Base-by-base conservation (phyloP, 2,888 invertebrate genomes). In the Andrena haemorrhoa region DNA sequence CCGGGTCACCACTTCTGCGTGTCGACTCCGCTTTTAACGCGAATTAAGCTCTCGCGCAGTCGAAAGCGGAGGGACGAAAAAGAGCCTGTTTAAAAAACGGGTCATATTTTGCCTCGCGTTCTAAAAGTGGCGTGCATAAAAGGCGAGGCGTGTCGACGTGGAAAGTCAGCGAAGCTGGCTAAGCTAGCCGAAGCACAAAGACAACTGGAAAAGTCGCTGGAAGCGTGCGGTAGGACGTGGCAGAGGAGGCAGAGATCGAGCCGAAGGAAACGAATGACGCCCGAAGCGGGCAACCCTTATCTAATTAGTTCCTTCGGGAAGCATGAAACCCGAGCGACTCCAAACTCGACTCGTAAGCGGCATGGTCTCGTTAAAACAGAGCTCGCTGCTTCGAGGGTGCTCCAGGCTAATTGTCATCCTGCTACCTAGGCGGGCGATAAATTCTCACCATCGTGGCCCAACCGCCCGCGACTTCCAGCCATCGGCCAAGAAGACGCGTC, bases 281-380 rank as follows among this genome's bases (percentile, higher is more conserved):
- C 80, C 35, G 69, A 74, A 86, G 71, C 80, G 83, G 72, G 76
- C 72, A 74, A 82, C 80, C 80, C 80, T 85, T 87, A 82, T 87
- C 89, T 89, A 88, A 88, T 88, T 88, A 89, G 80, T 89, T 74
- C 72, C 82, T 82, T 64, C 58, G 70, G 76, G 72, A 61, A 88
- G 85, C 78, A 78, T 83, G 89, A 85, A 88, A 88, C 70, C 82
- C 72, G 74, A 77, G 84, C 79, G 74, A 77, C 71, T 79, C 70
- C 78, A 56, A 81, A 85, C 83, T 83, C 74, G 61, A 76, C 77
- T 88, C 82, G 85, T 82, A 87, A 85, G 82, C 83, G 85, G 70
- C 56, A 78, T 51, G 74, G 70, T 83, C 88, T 76, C 66, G 79
- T 80, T 83, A 79, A 88, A 88, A 83, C 79, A 76, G 49, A 61